Percentiles rank a stretch among this genome's conserved stretches.
phyloP scores from a whole-genome alignment of 2,797 vertebrate genomes.

The Onychomys leucogaster region DNA sequence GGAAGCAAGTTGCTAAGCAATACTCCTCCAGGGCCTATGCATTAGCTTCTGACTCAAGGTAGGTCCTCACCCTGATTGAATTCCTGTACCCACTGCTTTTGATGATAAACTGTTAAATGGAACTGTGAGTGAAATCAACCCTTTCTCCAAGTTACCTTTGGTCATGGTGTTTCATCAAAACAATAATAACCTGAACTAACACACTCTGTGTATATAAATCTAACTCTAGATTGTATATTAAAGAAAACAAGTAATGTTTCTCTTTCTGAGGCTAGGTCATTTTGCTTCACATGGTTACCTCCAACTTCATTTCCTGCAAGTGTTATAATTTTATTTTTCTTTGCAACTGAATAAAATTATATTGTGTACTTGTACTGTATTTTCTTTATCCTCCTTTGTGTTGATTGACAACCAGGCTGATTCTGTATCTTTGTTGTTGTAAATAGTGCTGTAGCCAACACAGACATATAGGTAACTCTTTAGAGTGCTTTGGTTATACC shows the following conservation, averaged over 20 bases:
- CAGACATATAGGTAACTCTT: neutral
- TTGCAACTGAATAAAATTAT: neutral
- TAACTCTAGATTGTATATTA: neutral
- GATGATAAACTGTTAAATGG: neutral
- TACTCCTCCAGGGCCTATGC: no score
- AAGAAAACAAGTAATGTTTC: neutral
- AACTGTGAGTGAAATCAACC: neutral
- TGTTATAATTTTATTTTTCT: neutral
- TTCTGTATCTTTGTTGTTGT: neutral
- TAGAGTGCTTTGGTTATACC: neutral
- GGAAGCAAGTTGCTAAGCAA: neutral
- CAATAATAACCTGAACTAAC: neutral
- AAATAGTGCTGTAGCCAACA: neutral
- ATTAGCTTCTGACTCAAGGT: neutral
- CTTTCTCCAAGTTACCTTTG: neutral
- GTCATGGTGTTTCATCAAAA: neutral
- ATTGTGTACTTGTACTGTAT: neutral
- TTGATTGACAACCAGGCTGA: neutral
- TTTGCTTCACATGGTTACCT: neutral
- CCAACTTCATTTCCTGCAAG: neutral
- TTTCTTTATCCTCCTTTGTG: neutral
- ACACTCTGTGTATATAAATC: neutral
- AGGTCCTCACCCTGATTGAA: neutral
- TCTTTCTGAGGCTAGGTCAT: neutral
- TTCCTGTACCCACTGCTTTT: neutral